Conservation (phyloP, 1,140 invertebrate genomes). For the Eriocheir sinensis region DNA sequence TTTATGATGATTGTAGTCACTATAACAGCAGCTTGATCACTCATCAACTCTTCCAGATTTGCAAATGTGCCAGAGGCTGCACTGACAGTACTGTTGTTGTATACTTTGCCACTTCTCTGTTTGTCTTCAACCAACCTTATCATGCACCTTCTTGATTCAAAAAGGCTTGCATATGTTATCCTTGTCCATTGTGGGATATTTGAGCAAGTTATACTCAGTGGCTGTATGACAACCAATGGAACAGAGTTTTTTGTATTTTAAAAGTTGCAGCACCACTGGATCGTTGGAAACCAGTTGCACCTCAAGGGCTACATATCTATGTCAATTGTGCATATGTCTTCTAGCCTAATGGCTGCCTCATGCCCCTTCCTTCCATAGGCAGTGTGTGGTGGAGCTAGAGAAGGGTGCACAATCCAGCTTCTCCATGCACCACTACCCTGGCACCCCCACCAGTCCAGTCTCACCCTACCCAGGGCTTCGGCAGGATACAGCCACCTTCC, state of each 20-base stretch:
- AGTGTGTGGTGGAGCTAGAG: constrained; percentile 49
- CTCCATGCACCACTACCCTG: not conserved
- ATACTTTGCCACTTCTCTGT: too few species aligned
- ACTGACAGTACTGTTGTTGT: too few species aligned
- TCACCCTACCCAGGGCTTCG: constrained; percentile 36
- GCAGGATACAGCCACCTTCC: constrained; percentile 37
- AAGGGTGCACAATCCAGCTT: constrained; percentile 49
- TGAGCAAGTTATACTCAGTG: not conserved
- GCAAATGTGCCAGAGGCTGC: too few species aligned
- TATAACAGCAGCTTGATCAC: too few species aligned
- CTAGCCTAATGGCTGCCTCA: not conserved
- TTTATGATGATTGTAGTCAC: too few species aligned
- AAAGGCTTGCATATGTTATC: too few species aligned
- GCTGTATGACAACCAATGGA: not conserved
- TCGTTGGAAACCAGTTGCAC: not conserved
- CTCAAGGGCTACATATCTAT: not conserved
- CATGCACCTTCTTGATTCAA: too few species aligned
- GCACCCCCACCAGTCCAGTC: not conserved
- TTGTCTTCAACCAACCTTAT: too few species aligned
- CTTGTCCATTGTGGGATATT: too few species aligned
- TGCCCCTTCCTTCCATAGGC: not conserved
- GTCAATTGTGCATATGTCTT: not conserved
- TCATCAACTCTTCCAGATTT: too few species aligned
- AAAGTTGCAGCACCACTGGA: too few species aligned
- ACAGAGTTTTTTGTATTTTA: not conserved